Evolutionary conservation across 1,140 invertebrate species (phyloP).

Genomic region (Brevipalpus yothersi): DNA sequence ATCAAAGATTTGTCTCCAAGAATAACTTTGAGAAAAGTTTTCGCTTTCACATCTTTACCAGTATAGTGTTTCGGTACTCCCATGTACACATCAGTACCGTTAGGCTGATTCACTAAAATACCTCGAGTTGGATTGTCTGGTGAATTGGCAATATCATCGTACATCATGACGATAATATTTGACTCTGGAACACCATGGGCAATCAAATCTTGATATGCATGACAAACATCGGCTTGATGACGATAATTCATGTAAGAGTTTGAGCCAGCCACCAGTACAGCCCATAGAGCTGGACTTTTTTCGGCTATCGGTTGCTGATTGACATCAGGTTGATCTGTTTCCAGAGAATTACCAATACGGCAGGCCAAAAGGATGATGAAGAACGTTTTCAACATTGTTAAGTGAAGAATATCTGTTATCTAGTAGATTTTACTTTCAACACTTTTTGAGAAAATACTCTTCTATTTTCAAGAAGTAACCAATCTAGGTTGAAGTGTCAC

Average conservation of each 20-base stretch:
- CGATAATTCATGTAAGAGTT: slow-evolving; percentile 31
- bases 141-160: slow-evolving; percentile 33
- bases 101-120: slow-evolving; percentile 30
- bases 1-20: slow-evolving; percentile 21
- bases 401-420: too few species aligned
- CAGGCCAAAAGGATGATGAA: too few species aligned
- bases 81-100: slow-evolving; percentile 31
- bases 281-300: not conserved
- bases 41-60: slow-evolving; percentile 13
- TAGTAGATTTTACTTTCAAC: too few species aligned
- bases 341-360: too few species aligned
- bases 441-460: too few species aligned
- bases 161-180: slow-evolving; percentile 36
- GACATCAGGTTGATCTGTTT: too few species aligned
- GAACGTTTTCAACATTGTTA: too few species aligned
- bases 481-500: too few species aligned
- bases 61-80: slow-evolving; percentile 32
- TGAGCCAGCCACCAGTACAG: slow-evolving; percentile 20
- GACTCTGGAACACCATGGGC: slow-evolving; percentile 30
- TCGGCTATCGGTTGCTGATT: too few species aligned
- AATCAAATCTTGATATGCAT: slow-evolving; percentile 33
- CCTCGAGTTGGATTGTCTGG: slow-evolving; percentile 28
- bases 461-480: too few species aligned
- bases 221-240: slow-evolving; percentile 36
- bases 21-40: slow-evolving; percentile 33